These are phyloP conservation scores for Tenualosa ilisha DNA, from an alignment of 2,797 vertebrate species.

Conservation along the genomic window DNA sequence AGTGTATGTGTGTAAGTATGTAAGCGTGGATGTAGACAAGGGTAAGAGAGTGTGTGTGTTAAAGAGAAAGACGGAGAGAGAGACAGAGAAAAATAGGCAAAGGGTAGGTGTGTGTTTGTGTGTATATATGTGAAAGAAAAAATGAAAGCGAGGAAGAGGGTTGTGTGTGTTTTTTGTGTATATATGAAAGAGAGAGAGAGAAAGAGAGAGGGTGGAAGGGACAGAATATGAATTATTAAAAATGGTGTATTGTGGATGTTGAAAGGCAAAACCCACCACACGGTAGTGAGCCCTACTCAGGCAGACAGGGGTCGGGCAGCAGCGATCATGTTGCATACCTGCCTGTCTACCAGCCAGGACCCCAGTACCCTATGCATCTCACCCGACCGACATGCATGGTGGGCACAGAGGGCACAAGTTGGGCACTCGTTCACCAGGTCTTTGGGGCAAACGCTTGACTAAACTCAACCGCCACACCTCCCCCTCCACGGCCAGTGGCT, in stretches of 20 bases:
- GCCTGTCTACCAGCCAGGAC: neutral
- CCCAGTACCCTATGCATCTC: neutral
- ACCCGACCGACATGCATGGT: neutral
- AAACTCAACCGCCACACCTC: neutral
- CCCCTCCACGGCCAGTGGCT: neutral
- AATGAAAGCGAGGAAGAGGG: neutral
- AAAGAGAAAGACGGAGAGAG: neutral
- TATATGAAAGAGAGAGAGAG: neutral
- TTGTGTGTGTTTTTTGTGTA: conserved; percentile 1
- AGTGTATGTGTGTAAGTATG: conserved; percentile 11
- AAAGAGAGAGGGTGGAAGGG: conserved; percentile 3
- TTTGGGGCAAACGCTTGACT: neutral
- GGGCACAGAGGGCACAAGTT: neutral
- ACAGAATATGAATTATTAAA: conserved; percentile 55
- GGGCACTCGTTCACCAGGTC: neutral
- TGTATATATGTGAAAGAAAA: neutral
- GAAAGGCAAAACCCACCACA: conserved; percentile 61
- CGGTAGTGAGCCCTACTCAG: conserved; percentile 40
- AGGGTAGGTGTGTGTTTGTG: conserved; percentile 21
- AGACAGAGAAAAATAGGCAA: neutral
- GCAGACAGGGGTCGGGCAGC: conserved; percentile 42
- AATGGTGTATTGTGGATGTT: conserved; percentile 45
- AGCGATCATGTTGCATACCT: conserved; percentile 47
- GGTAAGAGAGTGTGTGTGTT: neutral
- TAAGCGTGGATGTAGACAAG: conserved; percentile 33